Percentiles rank a stretch among this genome's conserved stretches.
Evolutionary conservation across 37 sponge, comb jelly and placozoan species (phyloP).

Genomic region (Halichondria panicea): DNA sequence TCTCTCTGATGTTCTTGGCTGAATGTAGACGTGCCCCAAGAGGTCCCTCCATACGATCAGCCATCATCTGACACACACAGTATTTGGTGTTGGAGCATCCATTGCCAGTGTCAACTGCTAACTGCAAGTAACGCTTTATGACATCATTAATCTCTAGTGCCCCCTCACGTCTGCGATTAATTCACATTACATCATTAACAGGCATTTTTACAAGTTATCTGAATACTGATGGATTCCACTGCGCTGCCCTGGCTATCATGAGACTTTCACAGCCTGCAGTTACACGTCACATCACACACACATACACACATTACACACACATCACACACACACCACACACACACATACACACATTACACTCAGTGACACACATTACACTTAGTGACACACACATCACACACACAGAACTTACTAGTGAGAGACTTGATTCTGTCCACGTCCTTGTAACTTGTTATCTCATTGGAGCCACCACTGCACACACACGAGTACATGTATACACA

Average conservation of each 20-base stretch:
- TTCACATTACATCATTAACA: neutral
- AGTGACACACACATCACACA: neutral
- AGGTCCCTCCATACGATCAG: constrained; percentile 37
- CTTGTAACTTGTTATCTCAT: constrained; percentile 47
- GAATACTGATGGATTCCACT: constrained; percentile 93
- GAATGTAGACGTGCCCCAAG: constrained; percentile 38
- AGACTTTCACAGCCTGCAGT: constrained; percentile 70
- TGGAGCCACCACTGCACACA: constrained; percentile 78
- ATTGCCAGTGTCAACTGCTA: constrained; percentile 59
- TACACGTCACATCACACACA: too few relatives aligned
- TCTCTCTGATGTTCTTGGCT: constrained; percentile 47
- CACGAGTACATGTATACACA: neutral
- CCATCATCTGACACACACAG: constrained; percentile 77
- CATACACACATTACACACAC: neutral
- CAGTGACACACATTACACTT: neutral
- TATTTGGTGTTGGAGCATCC: constrained; percentile 66
- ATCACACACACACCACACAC: too few relatives aligned
- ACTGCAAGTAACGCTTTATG: constrained; percentile 57
- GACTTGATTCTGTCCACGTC: constrained; percentile 61
- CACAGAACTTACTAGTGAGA: constrained; percentile 41
- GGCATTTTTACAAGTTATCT: constrained; percentile 51
- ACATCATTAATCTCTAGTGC: constrained; percentile 65
- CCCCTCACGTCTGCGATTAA: constrained; percentile 58
- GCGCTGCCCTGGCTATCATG: constrained; percentile 96
- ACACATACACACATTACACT: too few relatives aligned